Base-by-base conservation (phyloP, 2,797 vertebrate species). In the Epinephelus coioides region DNA sequence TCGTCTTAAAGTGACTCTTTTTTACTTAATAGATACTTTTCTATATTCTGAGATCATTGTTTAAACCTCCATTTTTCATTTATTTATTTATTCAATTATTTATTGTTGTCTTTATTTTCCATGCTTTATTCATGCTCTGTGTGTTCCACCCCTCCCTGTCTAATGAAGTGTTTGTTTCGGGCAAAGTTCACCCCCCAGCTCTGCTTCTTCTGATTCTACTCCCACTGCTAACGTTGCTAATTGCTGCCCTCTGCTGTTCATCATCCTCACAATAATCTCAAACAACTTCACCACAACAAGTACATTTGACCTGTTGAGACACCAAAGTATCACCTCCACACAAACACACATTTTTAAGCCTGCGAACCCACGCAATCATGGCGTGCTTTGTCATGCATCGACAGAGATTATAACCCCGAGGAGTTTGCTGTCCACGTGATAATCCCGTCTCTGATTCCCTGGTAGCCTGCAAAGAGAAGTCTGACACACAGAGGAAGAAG, bases 211-310 rank as follows among this genome's bases (percentile, higher is more conserved):
- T 63, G 6, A 0, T 0, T 55, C 55, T 15, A 0, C 53, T 49
- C 63, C 13, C 47, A 2, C 23, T 2, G 38, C 78, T 50, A 51
- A 51, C 10, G 5, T 15, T 81, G 88, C 57, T 69, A 15, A 40
- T 13, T 88, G 87, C 91, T 90, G 91, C 94, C 90, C 90, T 76
- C 94, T 93, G 85, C 86, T 94, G 94, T 18, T 19, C 21, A 15
- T 13, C n/a, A 19, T 5, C 8, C 50, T n/a, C 25, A 49, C n/a
- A 53, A 4, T 6, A 4, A 38, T 18, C 27, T 14, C 14, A 34
- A 23, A 18, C 0, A 0, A 4, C 12, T 18, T 30, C 46, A 6
- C 19, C 2, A 46, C 67, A 15, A 6, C 9, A 40, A 51, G 34
- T 43, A 8, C 30, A 51, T 53, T 25, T 0, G 0, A 49, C 21